Evolutionary conservation across 1,140 invertebrate genomes (phyloP).

Genomic region (Aphelinus certus): DNA sequence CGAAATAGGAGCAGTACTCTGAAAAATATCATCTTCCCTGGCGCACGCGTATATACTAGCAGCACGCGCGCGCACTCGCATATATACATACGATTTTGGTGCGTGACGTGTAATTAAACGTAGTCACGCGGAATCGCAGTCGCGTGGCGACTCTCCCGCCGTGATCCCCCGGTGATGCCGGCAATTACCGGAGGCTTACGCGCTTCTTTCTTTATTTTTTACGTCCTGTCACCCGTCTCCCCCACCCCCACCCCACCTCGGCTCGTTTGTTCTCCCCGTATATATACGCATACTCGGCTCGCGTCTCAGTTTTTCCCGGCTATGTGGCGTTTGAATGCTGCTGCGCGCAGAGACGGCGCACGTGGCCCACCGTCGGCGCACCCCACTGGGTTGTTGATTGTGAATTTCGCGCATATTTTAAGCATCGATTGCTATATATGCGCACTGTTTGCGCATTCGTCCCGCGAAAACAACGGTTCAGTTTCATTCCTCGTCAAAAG

Average conservation of each 20-base stretch:
- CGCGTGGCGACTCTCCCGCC: constrained; percentile 50
- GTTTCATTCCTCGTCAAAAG: too few relatives aligned
- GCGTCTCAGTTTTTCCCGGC: too few relatives aligned
- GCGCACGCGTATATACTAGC: too few relatives aligned
- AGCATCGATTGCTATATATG: not conserved
- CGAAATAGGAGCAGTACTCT: too few relatives aligned
- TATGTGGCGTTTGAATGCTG: too few relatives aligned
- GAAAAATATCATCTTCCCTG: too few relatives aligned
- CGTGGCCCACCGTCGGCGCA: constrained; percentile 48
- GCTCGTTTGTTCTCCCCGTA: too few relatives aligned
- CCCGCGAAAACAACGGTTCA: too few relatives aligned
- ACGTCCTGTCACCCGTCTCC: not conserved
- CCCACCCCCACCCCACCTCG: constrained; percentile 37
- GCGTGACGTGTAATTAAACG: constrained; percentile 63
- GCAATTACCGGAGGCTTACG: constrained; percentile 62
- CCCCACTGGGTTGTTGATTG: constrained; percentile 11
- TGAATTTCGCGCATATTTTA: constrained; percentile 41
- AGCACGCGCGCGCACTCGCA: constrained; percentile 6
- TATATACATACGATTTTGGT: constrained; percentile 1
- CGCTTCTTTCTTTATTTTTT: constrained; percentile 40
- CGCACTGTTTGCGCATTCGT: not conserved
- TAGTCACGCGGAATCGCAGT: constrained; percentile 50
- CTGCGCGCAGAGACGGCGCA: constrained; percentile 40
- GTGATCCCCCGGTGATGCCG: constrained; percentile 58
- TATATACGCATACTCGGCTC: too few relatives aligned